Evolutionary conservation across 1,140 invertebrate genomes (phyloP), one percentile per base, ranked within the genome.

Genomic region (honey bee (Apis mellifera)): DNA sequence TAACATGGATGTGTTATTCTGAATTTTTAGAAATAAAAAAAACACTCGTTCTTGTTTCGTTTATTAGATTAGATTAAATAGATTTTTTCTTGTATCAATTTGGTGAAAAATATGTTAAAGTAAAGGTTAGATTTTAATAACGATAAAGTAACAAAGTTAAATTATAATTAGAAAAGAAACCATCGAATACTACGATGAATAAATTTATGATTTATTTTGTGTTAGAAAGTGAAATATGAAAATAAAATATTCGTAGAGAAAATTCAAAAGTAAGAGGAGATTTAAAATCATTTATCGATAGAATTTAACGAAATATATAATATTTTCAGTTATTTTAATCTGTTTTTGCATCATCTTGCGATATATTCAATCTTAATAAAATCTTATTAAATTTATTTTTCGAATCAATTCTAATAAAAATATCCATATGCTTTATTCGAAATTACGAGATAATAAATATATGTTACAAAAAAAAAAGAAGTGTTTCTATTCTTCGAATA

Each of bases 61-160:
- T 11, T 42, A 32, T 32, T 32, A 32, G 1, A 17, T 55, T 32
- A 32, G 59, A 26, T 78, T 21, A 9, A 32, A 59, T 70, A 70
- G 76, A 54, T 78, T 78, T 78, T 78, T 78, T 69, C 76, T 78
- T 62, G 59, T 42, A 70, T 78, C 77, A 60, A 60, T 78, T 55
- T 9, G 26, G 1, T 48, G 57, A 19, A 57, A 52, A 71, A 60
- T 69, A 70, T 42, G 57, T 23, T 71, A 23, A 17, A 12, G 32
- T 23, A 55, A 57, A 19, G 66, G 55, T 71, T 78, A 78, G 70
- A 62, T 78, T 78, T 78, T 71, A 42, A 57, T 78, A n/a, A n/a
- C n/a, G 68, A 78, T 23, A 59, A 48, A 52, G 42, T 48, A 50
- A 77, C 54, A 0, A 48, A 50, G 54, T 70, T 42, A 7, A 42